A percentile compares a stretch with the other conserved stretches of the same genome.
Evolutionary conservation across 1,140 invertebrate genomes (phyloP).

Genomic region (Aphelinus atriplicis): DNA sequence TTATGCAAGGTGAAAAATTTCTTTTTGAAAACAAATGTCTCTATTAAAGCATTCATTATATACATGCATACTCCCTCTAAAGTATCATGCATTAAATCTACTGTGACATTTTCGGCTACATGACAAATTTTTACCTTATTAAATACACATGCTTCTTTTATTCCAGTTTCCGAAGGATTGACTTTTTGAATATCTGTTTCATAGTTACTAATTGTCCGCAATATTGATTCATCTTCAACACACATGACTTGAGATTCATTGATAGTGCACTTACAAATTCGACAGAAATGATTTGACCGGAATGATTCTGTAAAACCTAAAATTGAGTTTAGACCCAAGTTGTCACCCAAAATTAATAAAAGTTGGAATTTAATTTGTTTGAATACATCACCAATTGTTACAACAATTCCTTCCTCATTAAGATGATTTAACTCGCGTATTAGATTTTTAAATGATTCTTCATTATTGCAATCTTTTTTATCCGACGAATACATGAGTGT

Average conservation of each 20-base stretch:
- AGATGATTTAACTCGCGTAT: constrained; percentile 39
- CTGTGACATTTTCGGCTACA: constrained; percentile 49
- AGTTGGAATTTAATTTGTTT: background rate
- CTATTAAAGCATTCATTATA: constrained; percentile 2
- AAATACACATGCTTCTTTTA: constrained; percentile 57
- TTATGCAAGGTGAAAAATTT: constrained; percentile 18
- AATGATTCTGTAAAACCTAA: constrained; percentile 42
- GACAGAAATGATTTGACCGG: constrained; percentile 32
- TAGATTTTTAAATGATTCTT: constrained; percentile 25
- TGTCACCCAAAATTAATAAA: constrained; percentile 32
- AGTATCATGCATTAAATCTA: constrained; percentile 39
- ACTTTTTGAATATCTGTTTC: constrained; percentile 23
- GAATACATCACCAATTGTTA: constrained; percentile 22
- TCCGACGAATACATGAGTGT: constrained; percentile 22
- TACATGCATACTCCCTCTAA: constrained; percentile 33
- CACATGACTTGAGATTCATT: constrained; percentile 27
- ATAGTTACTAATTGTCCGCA: constrained; percentile 37
- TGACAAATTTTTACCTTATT: constrained; percentile 54
- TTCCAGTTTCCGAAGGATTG: constrained; percentile 40
- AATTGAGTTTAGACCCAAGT: constrained; percentile 31
- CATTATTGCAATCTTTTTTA: constrained; percentile 21
- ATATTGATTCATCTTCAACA: constrained; percentile 28
- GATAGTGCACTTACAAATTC: constrained; percentile 37
- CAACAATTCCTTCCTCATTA: constrained; percentile 20
- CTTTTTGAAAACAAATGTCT: background rate